These are phyloP conservation scores for Endotricha flammealis DNA, from an alignment of 2,888 invertebrate species.

Conservation along the genomic window DNA sequence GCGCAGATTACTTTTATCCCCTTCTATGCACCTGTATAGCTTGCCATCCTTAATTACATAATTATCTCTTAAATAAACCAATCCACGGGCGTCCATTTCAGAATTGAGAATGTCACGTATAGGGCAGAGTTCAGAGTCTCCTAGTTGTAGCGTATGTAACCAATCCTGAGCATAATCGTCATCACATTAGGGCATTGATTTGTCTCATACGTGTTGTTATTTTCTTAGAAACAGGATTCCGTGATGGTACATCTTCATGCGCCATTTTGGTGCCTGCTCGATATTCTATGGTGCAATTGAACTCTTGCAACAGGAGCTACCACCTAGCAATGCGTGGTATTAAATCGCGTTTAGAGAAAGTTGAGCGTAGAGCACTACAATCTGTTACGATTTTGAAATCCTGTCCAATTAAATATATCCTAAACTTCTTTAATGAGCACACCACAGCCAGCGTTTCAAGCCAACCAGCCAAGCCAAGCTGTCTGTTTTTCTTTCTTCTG, in stretches of 20 bases:
- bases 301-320: conserved; percentile 14
- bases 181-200: too few species aligned
- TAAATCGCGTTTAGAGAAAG: conserved; percentile 10
- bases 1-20: conserved; percentile 12
- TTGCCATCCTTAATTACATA: conserved; percentile 17
- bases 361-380: conserved; percentile 4
- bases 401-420: conserved; percentile 12
- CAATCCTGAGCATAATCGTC: conserved; percentile 9
- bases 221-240: conserved; percentile 1
- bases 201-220: too few species aligned
- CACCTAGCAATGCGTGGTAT: conserved; percentile 10
- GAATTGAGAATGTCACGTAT: conserved; percentile 10
- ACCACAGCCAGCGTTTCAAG: conserved; percentile 15
- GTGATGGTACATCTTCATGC: conserved; percentile 14
- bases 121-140: conserved; percentile 10
- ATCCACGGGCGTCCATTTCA: conserved; percentile 8
- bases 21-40: conserved; percentile 11
- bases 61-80: conserved; percentile 13
- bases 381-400: conserved; percentile 9
- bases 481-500: too few species aligned
- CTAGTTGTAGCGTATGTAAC: conserved; percentile 13
- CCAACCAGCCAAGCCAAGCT: too few species aligned
- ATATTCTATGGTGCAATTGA: conserved; percentile 12
- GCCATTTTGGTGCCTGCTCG: conserved; percentile 12
- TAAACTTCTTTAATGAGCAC: conserved; percentile 11